These are phyloP conservation scores for Caenorhabditis briggsae DNA, from an alignment of 1,140 invertebrate species.

Conservation along the genomic window DNA sequence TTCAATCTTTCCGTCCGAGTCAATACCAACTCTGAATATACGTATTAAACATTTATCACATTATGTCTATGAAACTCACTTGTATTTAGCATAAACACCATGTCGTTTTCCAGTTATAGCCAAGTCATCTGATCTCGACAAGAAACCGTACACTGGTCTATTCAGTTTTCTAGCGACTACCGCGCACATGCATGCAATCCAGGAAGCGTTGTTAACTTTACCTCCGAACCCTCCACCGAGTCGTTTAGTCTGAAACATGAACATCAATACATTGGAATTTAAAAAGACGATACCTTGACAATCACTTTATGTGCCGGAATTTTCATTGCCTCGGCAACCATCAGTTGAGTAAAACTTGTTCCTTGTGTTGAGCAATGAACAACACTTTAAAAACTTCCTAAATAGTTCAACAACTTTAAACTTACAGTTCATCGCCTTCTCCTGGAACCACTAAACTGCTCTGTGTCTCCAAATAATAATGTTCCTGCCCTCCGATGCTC, in stretches of 20 bases:
- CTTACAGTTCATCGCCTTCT: conserved; percentile 64
- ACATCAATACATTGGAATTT: neutral
- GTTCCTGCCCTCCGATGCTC: conserved; percentile 64
- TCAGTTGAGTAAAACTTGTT: conserved; percentile 55
- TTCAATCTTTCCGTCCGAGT: conserved; percentile 57
- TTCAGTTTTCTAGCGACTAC: conserved; percentile 62
- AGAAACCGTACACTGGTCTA: conserved; percentile 55
- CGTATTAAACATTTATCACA: neutral
- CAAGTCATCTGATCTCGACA: conserved; percentile 65
- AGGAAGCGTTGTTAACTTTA: conserved; percentile 43
- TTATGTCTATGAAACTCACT: conserved; percentile 9
- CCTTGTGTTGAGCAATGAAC: conserved; percentile 65
- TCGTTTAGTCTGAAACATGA: conserved; percentile 55
- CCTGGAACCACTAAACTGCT: conserved; percentile 59
- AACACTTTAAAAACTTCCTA: conserved; percentile 35
- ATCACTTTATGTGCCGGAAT: conserved; percentile 66
- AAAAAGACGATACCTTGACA: conserved; percentile 56
- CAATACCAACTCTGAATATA: conserved; percentile 63
- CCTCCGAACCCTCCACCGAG: conserved; percentile 68
- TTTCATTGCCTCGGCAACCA: conserved; percentile 54
- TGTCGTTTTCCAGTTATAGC: conserved; percentile 67
- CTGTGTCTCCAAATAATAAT: conserved; percentile 68
- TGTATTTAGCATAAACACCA: conserved; percentile 65
- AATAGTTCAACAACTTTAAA: neutral
- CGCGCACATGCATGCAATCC: conserved; percentile 40